Percentiles rank a stretch among this genome's conserved stretches.
Conservation (phyloP, 2,888 invertebrate genomes). For the Cheilosia vulpina region DNA sequence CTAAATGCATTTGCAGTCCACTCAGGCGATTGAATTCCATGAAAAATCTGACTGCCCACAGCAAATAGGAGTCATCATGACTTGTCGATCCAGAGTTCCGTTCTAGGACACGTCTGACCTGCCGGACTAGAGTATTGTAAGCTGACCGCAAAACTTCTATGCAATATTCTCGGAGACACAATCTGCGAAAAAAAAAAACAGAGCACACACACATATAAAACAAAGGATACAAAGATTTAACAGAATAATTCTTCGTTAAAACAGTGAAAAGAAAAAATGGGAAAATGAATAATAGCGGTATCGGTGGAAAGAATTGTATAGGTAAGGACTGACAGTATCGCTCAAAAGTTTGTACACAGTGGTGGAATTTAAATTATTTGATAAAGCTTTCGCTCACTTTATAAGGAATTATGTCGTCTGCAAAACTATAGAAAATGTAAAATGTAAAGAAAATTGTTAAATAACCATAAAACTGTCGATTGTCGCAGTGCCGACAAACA, state of each 20-base stretch:
- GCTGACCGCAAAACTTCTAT: constrained; percentile 95
- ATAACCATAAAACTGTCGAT: no score
- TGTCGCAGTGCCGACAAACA: no score
- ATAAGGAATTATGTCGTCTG: no score
- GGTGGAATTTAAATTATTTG: not conserved
- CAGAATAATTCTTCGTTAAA: constrained; percentile 36
- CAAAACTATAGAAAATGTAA: no score
- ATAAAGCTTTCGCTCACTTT: not conserved
- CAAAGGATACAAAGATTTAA: constrained; percentile 30
- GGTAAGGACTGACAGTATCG: constrained; percentile 13
- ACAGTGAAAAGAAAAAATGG: constrained; percentile 5
- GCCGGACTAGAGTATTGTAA: constrained; percentile 96
- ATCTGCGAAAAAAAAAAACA: constrained; percentile 87
- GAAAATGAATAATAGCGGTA: constrained; percentile 36
- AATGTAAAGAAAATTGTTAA: no score
- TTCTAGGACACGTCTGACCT: constrained; percentile 91
- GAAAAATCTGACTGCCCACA: constrained; percentile 97
- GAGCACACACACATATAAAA: constrained; percentile 85
- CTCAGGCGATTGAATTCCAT: constrained; percentile 98
- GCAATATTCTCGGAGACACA: constrained; percentile 97
- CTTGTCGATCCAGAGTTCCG: constrained; percentile 88
- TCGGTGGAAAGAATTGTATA: constrained; percentile 4
- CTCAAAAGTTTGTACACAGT: not conserved
- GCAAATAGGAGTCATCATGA: constrained; percentile 96
- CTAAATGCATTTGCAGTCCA: constrained; percentile 93